Conservation (phyloP, 2,113 vertebrate species). For the Prunella himalayana region DNA sequence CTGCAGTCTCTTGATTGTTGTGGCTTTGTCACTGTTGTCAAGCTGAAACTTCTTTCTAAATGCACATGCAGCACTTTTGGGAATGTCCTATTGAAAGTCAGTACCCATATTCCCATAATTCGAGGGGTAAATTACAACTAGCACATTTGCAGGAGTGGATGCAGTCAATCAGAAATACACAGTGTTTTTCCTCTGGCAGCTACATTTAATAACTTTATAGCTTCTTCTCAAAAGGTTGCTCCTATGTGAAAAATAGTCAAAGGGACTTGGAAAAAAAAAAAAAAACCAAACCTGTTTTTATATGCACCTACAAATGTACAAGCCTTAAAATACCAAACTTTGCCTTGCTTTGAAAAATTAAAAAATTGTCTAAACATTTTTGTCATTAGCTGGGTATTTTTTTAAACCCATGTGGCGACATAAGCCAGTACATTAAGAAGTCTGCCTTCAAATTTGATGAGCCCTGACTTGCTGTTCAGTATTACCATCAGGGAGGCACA, state of each 20-base stretch:
- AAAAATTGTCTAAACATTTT: neutral
- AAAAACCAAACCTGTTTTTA: neutral
- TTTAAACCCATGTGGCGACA: neutral
- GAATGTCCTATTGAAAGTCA: neutral
- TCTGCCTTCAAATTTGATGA: neutral
- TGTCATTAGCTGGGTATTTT: neutral
- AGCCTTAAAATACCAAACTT: slow-evolving; percentile 2
- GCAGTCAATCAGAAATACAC: neutral
- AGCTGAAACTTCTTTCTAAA: neutral
- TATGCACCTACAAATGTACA: neutral
- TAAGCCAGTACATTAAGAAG: neutral
- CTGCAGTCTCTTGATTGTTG: neutral
- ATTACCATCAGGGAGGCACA: neutral
- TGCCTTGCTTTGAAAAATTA: neutral
- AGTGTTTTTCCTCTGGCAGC: neutral
- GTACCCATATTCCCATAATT: neutral
- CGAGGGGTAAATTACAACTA: neutral
- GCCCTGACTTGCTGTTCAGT: neutral
- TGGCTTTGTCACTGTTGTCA: neutral
- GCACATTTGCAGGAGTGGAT: neutral
- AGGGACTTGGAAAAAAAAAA: neutral
- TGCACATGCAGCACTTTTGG: neutral
- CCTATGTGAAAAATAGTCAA: neutral
- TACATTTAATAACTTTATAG: neutral
- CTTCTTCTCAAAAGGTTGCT: neutral